These are phyloP conservation scores for Ferdinandea cuprea DNA, from an alignment of 2,888 invertebrate species.

Conservation along the genomic window DNA sequence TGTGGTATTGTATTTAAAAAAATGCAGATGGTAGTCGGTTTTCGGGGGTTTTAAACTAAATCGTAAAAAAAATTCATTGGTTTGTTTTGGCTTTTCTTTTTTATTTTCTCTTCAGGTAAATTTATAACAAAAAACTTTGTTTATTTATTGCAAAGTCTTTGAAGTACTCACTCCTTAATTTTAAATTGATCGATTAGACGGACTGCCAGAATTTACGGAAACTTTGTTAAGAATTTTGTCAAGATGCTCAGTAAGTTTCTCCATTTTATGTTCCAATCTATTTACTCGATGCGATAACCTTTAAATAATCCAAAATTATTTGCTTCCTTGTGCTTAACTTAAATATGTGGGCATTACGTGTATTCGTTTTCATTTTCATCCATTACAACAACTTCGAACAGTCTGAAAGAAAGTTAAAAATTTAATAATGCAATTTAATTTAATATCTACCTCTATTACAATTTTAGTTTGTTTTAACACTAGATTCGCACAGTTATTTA, in stretches of 20 bases:
- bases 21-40: too few relatives aligned
- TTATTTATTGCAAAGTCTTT: neutral
- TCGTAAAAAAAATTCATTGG: too few relatives aligned
- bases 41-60: too few relatives aligned
- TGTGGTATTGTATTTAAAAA: too few relatives aligned
- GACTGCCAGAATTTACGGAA: neutral
- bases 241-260: neutral
- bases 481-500: too few relatives aligned
- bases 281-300: slow-evolving; percentile 19
- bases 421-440: too few relatives aligned
- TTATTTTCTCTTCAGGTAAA: too few relatives aligned
- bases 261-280: slow-evolving; percentile 15
- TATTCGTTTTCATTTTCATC: neutral
- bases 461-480: too few relatives aligned
- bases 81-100: too few relatives aligned
- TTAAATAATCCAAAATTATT: neutral
- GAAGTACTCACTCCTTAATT: neutral
- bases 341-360: slow-evolving; percentile 4
- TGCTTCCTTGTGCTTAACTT: neutral
- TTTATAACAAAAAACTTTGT: too few relatives aligned
- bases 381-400: slow-evolving; percentile 12
- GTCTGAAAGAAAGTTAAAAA: neutral
- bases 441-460: too few relatives aligned
- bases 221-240: slow-evolving; percentile 20
- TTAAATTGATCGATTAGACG: slow-evolving; percentile 14